Conservation (phyloP, 2,888 invertebrate genomes). For the Stenodema calcarata region DNA sequence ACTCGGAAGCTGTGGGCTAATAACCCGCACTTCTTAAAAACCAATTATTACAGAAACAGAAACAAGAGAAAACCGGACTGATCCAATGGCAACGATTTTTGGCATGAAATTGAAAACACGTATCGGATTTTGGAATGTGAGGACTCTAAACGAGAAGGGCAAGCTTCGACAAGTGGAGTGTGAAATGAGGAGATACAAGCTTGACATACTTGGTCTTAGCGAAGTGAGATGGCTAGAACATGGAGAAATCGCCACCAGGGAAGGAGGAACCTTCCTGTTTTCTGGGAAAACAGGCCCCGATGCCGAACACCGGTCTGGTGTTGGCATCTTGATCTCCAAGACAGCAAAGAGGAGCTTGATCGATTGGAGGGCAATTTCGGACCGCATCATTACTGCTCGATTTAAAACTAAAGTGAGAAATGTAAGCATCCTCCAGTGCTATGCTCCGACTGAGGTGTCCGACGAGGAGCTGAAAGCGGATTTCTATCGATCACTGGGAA, state of each 20-base stretch:
- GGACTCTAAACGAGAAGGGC: slow-evolving; percentile 30
- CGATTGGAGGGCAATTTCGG: slow-evolving; percentile 32
- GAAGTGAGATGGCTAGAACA: slow-evolving; percentile 27
- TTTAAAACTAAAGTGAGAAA: not conserved
- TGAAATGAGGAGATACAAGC: slow-evolving; percentile 34
- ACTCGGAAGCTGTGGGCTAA: too few species aligned
- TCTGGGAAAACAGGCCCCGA: not conserved
- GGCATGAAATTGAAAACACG: slow-evolving; percentile 5
- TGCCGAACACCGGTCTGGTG: slow-evolving; percentile 26
- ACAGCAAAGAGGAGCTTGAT: slow-evolving; percentile 1
- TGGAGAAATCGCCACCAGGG: slow-evolving; percentile 3
- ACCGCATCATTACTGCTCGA: not conserved
- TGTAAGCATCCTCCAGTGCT: slow-evolving; percentile 8
- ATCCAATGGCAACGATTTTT: not conserved
- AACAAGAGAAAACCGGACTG: not conserved
- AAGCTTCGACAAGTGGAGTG: slow-evolving; percentile 17
- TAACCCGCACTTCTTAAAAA: too few species aligned
- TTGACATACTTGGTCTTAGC: slow-evolving; percentile 25
- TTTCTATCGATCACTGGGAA: not conserved
- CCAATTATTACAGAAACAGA: not conserved
- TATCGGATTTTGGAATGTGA: slow-evolving; percentile 40
- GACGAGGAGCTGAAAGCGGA: not conserved
- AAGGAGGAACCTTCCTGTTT: not conserved
- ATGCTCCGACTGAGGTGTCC: slow-evolving; percentile 12
- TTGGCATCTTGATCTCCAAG: slow-evolving; percentile 10